These are phyloP conservation scores for Plecturocebus donacophilus DNA, from an alignment of 2,113 vertebrate genomes.

Conservation along the genomic window DNA sequence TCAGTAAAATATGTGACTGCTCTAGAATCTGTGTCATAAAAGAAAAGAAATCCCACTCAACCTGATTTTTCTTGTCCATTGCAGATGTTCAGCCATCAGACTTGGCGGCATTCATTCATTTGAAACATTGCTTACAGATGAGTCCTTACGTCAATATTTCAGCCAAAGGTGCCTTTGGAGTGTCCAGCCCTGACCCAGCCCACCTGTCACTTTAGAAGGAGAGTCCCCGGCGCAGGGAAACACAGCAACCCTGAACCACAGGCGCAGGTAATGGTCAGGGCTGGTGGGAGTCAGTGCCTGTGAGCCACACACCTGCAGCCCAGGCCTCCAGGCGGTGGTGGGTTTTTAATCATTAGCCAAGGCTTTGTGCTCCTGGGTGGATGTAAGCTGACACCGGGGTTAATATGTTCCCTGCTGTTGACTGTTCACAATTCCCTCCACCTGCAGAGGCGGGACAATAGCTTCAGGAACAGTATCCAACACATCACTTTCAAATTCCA, in stretches of 20 bases:
- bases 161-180: background rate
- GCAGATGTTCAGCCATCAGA: background rate
- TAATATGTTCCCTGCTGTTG: background rate
- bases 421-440: background rate
- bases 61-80: background rate
- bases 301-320: background rate
- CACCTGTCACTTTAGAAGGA: background rate
- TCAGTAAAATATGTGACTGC: no score
- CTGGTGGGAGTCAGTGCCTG: background rate
- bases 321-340: background rate
- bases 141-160: background rate
- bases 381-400: background rate
- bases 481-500: background rate
- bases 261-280: fast-evolving
- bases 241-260: background rate
- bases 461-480: background rate
- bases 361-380: background rate
- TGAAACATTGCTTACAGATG: background rate
- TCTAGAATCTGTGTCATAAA: background rate
- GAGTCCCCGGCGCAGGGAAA: background rate
- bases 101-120: background rate
- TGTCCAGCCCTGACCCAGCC: background rate
- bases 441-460: background rate
- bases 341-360: slow-evolving; percentile 32
- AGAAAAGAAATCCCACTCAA: background rate